Percentiles rank a stretch among this genome's conserved stretches.
These are phyloP conservation scores for Penaeus vannamei DNA, from an alignment of 1,140 invertebrate species.

Conservation along the genomic window DNA sequence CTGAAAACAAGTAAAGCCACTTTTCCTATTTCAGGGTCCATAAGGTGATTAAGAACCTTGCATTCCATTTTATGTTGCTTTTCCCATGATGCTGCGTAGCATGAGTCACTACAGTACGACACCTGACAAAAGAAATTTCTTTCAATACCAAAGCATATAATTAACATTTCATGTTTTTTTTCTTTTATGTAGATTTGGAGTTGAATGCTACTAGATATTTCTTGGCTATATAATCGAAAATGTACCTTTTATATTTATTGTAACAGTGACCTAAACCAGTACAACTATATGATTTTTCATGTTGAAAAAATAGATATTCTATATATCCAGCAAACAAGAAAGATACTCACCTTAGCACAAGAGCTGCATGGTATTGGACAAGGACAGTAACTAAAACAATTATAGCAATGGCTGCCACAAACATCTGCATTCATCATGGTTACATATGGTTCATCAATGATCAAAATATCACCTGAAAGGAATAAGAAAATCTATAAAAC, in stretches of 20 bases:
- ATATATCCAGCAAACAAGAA: background rate
- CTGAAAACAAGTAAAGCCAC: slow-evolving; percentile 75
- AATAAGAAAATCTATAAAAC: slow-evolving; percentile 4
- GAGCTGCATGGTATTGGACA: slow-evolving; percentile 73
- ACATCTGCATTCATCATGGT: slow-evolving; percentile 72
- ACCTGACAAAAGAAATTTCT: slow-evolving; percentile 69
- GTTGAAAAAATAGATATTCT: too few species aligned
- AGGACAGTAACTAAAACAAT: slow-evolving; percentile 73
- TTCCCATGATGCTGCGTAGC: slow-evolving; percentile 73
- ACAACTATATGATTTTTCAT: too few species aligned
- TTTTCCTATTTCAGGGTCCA: slow-evolving; percentile 70
- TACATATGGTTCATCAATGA: slow-evolving; percentile 73
- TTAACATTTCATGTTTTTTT: too few species aligned
- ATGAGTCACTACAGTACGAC: slow-evolving; percentile 74
- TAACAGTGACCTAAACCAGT: too few species aligned
- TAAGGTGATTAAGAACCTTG: slow-evolving; percentile 72
- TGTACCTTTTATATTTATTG: too few species aligned
- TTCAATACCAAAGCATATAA: too few species aligned
- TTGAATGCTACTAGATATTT: too few species aligned
- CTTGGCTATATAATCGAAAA: too few species aligned
- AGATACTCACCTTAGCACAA: slow-evolving; percentile 73
- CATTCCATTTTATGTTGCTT: slow-evolving; percentile 76
- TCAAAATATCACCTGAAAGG: slow-evolving; percentile 72
- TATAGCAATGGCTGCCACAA: slow-evolving; percentile 74
- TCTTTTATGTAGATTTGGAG: too few species aligned